Percentiles rank a stretch among this genome's conserved stretches.
phyloP scores from a whole-genome alignment of 2,797 vertebrate genomes.

The Muraenolepis orangiensis region DNA sequence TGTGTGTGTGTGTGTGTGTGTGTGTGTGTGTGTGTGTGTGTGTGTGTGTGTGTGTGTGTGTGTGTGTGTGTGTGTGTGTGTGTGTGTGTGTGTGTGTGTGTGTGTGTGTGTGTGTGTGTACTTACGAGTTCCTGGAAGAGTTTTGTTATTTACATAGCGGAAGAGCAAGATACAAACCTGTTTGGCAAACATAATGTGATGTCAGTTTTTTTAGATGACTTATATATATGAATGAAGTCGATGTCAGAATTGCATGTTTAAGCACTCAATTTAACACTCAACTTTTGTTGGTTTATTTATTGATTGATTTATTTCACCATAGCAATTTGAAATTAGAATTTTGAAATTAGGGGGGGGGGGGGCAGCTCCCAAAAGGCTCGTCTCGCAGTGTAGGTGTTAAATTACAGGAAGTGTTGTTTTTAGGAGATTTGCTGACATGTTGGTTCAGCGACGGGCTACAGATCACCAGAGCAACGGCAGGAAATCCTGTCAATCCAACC shows the following conservation, averaged over 20 bases:
- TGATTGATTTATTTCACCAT: neutral
- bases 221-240: neutral
- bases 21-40: neutral
- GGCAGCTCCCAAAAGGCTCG: neutral
- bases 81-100: neutral
- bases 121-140: too few species aligned
- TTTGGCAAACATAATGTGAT: neutral
- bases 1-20: conserved; percentile 1
- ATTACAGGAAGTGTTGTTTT: conserved; percentile 12
- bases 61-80: too few species aligned
- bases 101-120: too few species aligned
- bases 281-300: too few species aligned
- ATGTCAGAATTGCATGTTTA: neutral
- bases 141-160: too few species aligned
- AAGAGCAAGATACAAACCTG: neutral
- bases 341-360: neutral
- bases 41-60: too few species aligned
- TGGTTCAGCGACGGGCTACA: neutral
- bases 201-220: neutral
- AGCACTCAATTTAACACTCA: neutral
- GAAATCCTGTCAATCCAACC: conserved; percentile 20
- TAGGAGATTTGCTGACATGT: conserved; percentile 2
- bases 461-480: neutral
- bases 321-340: neutral
- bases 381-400: neutral